A percentile compares a stretch with the other conserved stretches of the same genome.
Conservation (phyloP, 1,140 invertebrate genomes). For the Ephestia elutella region DNA sequence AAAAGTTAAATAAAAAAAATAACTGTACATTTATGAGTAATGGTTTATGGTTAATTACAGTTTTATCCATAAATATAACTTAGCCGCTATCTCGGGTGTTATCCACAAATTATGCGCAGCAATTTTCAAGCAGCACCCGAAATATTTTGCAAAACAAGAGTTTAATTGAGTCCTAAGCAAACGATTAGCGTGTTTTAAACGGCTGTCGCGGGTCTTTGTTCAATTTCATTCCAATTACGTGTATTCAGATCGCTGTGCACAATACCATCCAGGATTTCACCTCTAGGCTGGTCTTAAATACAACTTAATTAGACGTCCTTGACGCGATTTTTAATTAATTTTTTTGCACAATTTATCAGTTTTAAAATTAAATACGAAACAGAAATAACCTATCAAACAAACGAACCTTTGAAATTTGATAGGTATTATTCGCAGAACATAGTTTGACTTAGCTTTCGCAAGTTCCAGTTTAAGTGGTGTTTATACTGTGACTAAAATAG, state of each 20-base stretch:
- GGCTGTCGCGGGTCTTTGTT: background rate
- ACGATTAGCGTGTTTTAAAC: background rate
- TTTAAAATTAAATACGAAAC: too few relatives aligned
- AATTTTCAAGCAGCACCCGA: background rate
- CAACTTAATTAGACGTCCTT: background rate
- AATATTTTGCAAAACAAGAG: conserved; percentile 2
- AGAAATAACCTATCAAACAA: too few relatives aligned
- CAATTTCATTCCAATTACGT: background rate
- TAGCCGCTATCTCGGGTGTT: background rate
- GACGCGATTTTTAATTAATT: background rate
- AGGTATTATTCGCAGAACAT: too few relatives aligned
- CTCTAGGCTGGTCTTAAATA: background rate
- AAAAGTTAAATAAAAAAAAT: too few relatives aligned
- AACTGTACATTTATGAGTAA: too few relatives aligned
- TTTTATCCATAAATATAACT: background rate
- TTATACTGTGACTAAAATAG: too few relatives aligned
- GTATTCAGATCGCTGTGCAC: background rate
- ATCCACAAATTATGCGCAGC: background rate
- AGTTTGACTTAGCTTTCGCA: too few relatives aligned
- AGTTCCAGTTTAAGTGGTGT: too few relatives aligned
- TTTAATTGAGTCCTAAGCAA: conserved; percentile 3
- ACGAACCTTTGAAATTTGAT: too few relatives aligned
- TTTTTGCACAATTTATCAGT: too few relatives aligned
- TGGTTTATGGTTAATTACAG: too few relatives aligned
- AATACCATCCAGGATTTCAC: background rate